phyloP scores from a whole-genome alignment of 2,113 vertebrate species.

The Stegostoma tigrinum region DNA sequence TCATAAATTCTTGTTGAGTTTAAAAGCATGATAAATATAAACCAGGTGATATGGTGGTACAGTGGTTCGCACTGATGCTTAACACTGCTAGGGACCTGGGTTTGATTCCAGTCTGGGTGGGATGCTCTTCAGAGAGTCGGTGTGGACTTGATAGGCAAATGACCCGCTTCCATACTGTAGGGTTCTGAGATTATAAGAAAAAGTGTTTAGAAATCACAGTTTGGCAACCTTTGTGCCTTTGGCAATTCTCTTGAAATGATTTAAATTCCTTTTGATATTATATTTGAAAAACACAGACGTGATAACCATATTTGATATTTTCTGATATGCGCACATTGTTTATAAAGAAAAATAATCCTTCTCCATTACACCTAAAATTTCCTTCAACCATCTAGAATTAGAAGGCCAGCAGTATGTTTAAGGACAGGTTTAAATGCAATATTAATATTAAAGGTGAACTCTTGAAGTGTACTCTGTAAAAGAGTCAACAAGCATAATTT shows the following conservation, averaged over 20 bases:
- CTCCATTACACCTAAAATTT: not conserved
- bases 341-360: not conserved
- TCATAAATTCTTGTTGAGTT: not conserved
- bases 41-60: no score
- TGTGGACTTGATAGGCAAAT: no score
- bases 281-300: not conserved
- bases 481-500: not conserved
- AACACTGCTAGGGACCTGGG: no score
- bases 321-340: not conserved
- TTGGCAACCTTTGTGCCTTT: not conserved
- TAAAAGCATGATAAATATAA: not conserved
- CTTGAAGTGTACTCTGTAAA: not conserved
- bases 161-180: no score
- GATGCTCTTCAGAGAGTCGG: no score
- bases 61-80: no score
- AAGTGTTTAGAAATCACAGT: not conserved
- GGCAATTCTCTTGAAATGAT: not conserved
- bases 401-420: not conserved
- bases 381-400: constrained; percentile 4
- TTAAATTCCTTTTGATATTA: not conserved
- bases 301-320: not conserved
- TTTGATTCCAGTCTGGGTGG: no score
- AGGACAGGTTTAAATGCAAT: not conserved
- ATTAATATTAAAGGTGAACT: not conserved
- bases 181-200: not conserved